A percentile compares a stretch with the other conserved stretches of the same genome.
Evolutionary conservation across 30 jellyfish, hydroid and myxozoan species (phyloP).

Genomic region (Rhopilema esculentum): DNA sequence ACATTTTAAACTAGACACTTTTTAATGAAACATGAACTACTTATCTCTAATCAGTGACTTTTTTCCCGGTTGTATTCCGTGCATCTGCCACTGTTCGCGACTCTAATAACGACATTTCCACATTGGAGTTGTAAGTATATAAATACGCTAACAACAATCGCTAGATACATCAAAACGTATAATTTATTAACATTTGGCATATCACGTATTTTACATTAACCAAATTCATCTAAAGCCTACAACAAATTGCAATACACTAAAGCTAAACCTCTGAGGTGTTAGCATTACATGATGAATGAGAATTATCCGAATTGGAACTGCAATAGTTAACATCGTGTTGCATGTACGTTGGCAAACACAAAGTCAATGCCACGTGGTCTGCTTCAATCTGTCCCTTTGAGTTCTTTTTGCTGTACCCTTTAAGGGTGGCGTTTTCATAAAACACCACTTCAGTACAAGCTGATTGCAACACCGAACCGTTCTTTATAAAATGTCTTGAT

Average conservation of each 20-base stretch:
- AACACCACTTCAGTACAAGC: conserved; percentile 6
- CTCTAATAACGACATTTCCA: too few species aligned
- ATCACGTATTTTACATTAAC: too few species aligned
- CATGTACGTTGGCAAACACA: background rate
- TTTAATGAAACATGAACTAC: too few species aligned
- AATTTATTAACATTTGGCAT: too few species aligned
- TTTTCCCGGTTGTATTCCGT: too few species aligned
- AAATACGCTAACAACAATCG: too few species aligned
- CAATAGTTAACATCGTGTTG: background rate
- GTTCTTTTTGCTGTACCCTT: conserved; percentile 5
- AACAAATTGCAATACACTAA: background rate
- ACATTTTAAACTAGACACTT: too few species aligned
- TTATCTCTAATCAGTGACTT: too few species aligned
- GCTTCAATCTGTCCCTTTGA: conserved; percentile 20
- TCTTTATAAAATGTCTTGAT: conserved; percentile 1
- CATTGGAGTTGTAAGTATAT: too few species aligned
- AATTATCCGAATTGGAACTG: background rate
- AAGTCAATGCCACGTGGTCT: background rate
- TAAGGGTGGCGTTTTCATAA: conserved; percentile 23
- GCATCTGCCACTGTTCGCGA: too few species aligned
- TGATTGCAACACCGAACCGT: conserved; percentile 5
- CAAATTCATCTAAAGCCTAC: too few species aligned
- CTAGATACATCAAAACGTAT: too few species aligned
- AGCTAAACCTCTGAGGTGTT: background rate
- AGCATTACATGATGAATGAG: background rate